Conservation (phyloP, 2,113 vertebrate species). For the Lanius collurio region DNA sequence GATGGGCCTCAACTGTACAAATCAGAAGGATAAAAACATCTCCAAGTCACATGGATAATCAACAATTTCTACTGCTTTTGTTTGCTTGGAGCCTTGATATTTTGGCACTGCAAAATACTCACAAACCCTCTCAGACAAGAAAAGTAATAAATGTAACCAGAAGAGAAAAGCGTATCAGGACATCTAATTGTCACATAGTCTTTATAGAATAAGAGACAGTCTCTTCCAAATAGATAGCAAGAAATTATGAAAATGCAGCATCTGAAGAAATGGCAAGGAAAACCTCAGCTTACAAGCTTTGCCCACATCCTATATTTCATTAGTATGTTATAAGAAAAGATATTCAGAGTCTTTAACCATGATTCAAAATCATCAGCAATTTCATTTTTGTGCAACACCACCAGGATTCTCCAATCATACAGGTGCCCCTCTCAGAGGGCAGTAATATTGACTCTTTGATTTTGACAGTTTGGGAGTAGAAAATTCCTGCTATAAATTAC, state of each 20-base stretch:
- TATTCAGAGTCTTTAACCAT: background rate
- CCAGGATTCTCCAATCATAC: background rate
- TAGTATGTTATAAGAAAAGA: background rate
- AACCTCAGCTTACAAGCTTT: background rate
- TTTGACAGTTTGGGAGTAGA: background rate
- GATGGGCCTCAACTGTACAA: background rate
- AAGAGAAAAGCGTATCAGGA: background rate
- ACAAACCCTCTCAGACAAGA: background rate
- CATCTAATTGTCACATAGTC: background rate
- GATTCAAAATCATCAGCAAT: background rate
- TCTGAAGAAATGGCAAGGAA: background rate
- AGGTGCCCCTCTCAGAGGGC: background rate
- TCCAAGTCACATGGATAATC: accelerated
- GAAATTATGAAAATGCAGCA: background rate
- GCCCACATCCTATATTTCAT: background rate
- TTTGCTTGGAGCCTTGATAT: background rate
- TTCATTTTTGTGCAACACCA: accelerated
- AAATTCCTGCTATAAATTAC: background rate
- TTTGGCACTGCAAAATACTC: background rate
- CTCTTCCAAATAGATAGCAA: background rate
- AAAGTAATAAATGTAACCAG: background rate
- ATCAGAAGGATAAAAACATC: background rate
- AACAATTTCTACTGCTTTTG: background rate
- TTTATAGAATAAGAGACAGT: background rate
- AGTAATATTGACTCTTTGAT: background rate